phyloP scores from a whole-genome alignment of 2,888 invertebrate species.

The Andrena marginata region DNA sequence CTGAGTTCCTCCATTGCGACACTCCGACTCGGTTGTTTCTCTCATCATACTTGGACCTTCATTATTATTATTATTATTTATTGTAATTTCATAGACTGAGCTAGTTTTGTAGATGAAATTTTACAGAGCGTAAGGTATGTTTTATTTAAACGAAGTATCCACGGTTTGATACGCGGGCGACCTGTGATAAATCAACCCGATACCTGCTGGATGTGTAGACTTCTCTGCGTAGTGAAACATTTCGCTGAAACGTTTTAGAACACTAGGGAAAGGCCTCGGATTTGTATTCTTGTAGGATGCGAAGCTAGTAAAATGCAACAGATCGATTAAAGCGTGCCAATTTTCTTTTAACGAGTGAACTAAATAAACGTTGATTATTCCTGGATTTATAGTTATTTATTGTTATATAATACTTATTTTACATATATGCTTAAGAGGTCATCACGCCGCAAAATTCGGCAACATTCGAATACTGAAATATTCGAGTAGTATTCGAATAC shows the following conservation, averaged over 20 bases:
- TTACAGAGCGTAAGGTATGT: neutral
- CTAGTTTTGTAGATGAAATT: neutral
- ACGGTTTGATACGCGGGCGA: conserved; percentile 19
- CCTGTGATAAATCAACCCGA: conserved; percentile 42
- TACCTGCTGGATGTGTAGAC: conserved; percentile 19
- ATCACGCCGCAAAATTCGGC: too few species aligned
- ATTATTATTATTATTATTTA: conserved; percentile 14
- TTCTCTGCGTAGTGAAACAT: neutral
- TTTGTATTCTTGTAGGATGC: conserved; percentile 40
- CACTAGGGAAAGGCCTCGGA: conserved; percentile 30
- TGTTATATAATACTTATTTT: neutral
- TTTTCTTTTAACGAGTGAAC: conserved; percentile 21
- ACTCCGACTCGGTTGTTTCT: neutral
- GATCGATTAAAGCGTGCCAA: conserved; percentile 27
- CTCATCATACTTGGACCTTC: neutral
- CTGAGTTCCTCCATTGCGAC: neutral
- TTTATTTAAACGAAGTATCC: conserved; percentile 3
- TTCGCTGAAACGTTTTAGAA: conserved; percentile 22
- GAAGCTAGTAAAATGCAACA: conserved; percentile 2
- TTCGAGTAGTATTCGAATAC: too few species aligned
- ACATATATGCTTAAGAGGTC: neutral
- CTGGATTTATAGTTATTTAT: conserved; percentile 2
- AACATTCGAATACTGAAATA: too few species aligned
- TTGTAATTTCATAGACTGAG: conserved; percentile 23
- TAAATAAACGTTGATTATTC: conserved; percentile 25